Percentiles rank a stretch among this genome's conserved stretches.
phyloP scores from a whole-genome alignment of 2,113 vertebrate species.

The Oophaga pumilio region DNA sequence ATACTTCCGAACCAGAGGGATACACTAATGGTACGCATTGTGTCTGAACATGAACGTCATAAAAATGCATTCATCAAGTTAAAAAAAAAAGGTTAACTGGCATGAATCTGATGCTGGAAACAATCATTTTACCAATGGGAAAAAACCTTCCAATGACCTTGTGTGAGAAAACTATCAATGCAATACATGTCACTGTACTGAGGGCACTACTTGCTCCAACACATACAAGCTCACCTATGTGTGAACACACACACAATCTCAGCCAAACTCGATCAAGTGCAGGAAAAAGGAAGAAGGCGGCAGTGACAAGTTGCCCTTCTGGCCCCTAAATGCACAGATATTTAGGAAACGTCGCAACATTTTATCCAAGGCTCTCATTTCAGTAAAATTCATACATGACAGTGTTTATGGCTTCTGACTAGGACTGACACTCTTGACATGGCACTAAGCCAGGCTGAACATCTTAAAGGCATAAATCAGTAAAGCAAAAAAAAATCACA shows the following conservation, averaged over 20 bases:
- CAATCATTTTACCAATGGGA: not conserved
- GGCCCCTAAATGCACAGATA: not conserved
- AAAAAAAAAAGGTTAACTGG: not conserved
- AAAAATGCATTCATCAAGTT: not conserved
- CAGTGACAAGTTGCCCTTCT: not conserved
- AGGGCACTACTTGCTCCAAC: not conserved
- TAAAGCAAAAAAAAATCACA: constrained; percentile 1
- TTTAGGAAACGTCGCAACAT: not conserved
- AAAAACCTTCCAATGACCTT: not conserved
- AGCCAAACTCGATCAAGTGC: not conserved
- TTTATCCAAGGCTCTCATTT: not conserved
- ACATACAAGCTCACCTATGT: not conserved
- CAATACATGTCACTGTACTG: not conserved
- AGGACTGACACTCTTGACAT: not conserved
- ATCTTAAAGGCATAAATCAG: constrained; percentile 28
- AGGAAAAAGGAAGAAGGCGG: constrained; percentile 1
- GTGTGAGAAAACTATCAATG: not conserved
- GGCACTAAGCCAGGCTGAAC: not conserved
- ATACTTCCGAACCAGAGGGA: too few species aligned
- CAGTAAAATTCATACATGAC: not conserved
- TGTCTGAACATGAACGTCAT: not conserved
- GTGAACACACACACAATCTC: constrained; percentile 4
- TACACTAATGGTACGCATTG: not conserved
- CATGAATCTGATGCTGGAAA: not conserved
- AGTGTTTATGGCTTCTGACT: constrained; percentile 41